These are phyloP conservation scores for Phortica okadai DNA, from an alignment of 2,888 invertebrate genomes.

Conservation along the genomic window DNA sequence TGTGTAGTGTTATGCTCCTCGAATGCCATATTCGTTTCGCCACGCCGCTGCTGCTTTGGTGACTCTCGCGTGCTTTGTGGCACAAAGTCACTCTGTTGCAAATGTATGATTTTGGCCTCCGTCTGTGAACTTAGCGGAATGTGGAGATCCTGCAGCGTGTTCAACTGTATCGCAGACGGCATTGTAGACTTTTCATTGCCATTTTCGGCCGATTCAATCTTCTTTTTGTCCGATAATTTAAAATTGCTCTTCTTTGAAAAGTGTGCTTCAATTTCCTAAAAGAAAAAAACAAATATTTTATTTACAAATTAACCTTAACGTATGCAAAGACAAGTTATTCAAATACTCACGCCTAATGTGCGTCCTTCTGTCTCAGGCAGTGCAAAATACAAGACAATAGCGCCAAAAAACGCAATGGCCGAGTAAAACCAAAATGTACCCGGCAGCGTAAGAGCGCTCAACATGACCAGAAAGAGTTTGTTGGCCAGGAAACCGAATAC, in stretches of 20 bases:
- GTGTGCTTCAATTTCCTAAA: slow-evolving; percentile 73
- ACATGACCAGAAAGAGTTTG: slow-evolving; percentile 84
- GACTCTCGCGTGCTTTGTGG: slow-evolving; percentile 42
- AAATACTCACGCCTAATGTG: slow-evolving; percentile 77
- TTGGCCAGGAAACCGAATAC: slow-evolving; percentile 86
- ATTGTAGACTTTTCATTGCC: slow-evolving; percentile 43
- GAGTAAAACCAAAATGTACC: slow-evolving; percentile 86
- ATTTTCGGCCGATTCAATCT: slow-evolving; percentile 29
- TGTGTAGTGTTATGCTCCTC: slow-evolving; percentile 72
- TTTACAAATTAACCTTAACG: background rate
- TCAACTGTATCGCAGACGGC: slow-evolving; percentile 51
- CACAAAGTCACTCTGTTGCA: slow-evolving; percentile 71
- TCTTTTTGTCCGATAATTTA: slow-evolving; percentile 62
- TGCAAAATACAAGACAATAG: slow-evolving; percentile 81
- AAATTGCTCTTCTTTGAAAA: slow-evolving; percentile 71
- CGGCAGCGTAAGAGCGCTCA: slow-evolving; percentile 80
- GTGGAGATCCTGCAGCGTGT: slow-evolving; percentile 65
- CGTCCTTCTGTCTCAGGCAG: slow-evolving; percentile 91
- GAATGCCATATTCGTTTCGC: slow-evolving; percentile 65
- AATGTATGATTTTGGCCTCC: slow-evolving; percentile 66
- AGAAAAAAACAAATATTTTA: background rate
- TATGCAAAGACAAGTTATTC: background rate
- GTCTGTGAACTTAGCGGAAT: slow-evolving; percentile 61
- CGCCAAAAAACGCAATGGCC: slow-evolving; percentile 80
- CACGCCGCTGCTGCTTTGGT: slow-evolving; percentile 38